Conservation (phyloP, 2,113 vertebrate species). For the Chloroceryle aenea region DNA sequence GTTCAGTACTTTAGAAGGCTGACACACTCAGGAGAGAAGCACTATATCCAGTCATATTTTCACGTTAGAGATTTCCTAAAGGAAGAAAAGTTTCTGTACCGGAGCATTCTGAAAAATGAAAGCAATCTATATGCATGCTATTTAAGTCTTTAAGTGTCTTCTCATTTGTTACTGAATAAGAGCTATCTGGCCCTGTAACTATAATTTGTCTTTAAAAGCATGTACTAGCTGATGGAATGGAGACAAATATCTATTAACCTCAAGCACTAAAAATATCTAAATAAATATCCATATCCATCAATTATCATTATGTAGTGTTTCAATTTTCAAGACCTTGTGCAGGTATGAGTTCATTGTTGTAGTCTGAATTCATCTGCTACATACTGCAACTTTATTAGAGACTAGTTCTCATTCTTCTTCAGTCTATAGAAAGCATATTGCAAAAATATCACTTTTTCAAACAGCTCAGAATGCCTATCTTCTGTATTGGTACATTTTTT, state of each 20-base stretch:
- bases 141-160: not conserved
- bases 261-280: not conserved
- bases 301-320: not conserved
- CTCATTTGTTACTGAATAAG: not conserved
- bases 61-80: not conserved
- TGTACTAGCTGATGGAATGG: not conserved
- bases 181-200: not conserved
- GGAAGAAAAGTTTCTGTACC: not conserved
- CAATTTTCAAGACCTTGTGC: not conserved
- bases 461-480: not conserved
- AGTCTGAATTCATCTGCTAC: not conserved
- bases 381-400: not conserved
- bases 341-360: not conserved
- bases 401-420: not conserved
- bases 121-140: not conserved
- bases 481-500: not conserved
- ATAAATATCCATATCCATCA: not conserved
- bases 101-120: not conserved
- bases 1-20: not conserved
- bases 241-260: not conserved
- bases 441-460: not conserved
- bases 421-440: not conserved
- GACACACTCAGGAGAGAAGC: not conserved
- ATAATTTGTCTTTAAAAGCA: not conserved
- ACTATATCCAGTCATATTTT: not conserved